Percentiles rank a stretch among this genome's conserved stretches.
Conservation (phyloP, 2,888 invertebrate genomes). For the Adela reaumurella region DNA sequence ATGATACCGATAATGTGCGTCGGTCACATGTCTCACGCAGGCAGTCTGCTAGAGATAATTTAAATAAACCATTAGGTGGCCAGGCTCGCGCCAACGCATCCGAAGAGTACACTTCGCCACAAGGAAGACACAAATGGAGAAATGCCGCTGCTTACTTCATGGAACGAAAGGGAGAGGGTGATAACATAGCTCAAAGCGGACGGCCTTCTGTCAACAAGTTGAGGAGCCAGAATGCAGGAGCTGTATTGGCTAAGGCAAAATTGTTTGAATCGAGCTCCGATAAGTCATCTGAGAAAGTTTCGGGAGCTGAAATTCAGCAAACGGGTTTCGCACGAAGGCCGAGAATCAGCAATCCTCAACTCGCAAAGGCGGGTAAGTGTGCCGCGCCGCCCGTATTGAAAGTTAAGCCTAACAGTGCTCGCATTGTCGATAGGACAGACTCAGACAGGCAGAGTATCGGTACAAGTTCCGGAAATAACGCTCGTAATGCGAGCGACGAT, state of each 20-base stretch:
- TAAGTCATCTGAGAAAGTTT: constrained; percentile 33
- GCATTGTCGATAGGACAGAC: background rate
- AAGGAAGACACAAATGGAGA: constrained; percentile 44
- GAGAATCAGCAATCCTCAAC: constrained; percentile 21
- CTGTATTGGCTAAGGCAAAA: constrained; percentile 75
- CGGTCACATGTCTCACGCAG: background rate
- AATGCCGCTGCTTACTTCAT: constrained; percentile 55
- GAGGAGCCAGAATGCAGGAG: constrained; percentile 72
- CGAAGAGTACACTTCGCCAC: constrained; percentile 23
- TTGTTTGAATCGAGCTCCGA: constrained; percentile 63
- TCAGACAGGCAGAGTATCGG: background rate
- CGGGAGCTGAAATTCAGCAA: constrained; percentile 25
- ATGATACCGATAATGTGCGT: background rate
- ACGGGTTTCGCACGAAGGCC: constrained; percentile 43
- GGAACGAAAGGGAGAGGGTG: constrained; percentile 44
- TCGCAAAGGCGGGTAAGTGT: constrained; percentile 2
- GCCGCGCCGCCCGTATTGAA: constrained; percentile 3
- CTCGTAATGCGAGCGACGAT: background rate
- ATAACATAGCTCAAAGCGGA: constrained; percentile 48
- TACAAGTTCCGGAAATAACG: background rate
- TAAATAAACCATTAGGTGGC: background rate
- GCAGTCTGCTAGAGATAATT: background rate
- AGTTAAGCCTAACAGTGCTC: background rate
- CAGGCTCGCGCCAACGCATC: background rate
- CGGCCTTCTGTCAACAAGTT: constrained; percentile 71